Percentiles rank a stretch among this genome's conserved stretches.
Conservation (phyloP, 37 sponge, comb jelly and placozoan species). For the Geodia barretti region DNA sequence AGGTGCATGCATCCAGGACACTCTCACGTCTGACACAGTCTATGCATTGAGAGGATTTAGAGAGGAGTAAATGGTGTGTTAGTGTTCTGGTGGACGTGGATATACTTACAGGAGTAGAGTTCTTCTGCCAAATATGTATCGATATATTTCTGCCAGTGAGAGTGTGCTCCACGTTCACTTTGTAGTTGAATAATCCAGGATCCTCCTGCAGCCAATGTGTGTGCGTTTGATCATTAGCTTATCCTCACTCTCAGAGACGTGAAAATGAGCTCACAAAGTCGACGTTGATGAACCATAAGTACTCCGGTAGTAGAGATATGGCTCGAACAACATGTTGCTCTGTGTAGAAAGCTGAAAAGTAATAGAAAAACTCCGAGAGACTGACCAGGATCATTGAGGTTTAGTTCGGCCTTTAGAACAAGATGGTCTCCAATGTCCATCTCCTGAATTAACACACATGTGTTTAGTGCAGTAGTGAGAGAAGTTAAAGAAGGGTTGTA, state of each 20-base stretch:
- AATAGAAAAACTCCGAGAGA: neutral
- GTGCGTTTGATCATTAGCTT: too few species aligned
- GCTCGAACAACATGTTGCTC: neutral
- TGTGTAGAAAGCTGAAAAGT: neutral
- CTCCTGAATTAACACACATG: too few species aligned
- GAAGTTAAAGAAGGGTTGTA: too few species aligned
- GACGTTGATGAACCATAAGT: neutral
- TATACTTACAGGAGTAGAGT: neutral
- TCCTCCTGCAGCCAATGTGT: neutral
- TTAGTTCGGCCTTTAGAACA: slow-evolving; percentile 4
- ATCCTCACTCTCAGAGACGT: neutral
- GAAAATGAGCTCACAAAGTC: neutral
- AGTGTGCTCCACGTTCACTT: neutral
- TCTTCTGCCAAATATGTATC: neutral
- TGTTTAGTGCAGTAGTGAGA: too few species aligned
- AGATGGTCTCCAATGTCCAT: slow-evolving; percentile 32
- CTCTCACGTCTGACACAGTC: neutral
- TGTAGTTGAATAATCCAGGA: neutral
- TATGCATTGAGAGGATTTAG: too few species aligned
- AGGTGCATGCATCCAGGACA: neutral
- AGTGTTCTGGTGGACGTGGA: neutral
- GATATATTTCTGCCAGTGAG: neutral
- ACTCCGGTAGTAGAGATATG: neutral
- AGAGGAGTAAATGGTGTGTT: too few species aligned
- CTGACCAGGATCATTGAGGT: neutral